Base-by-base conservation (phyloP, 2,113 vertebrate genomes). In the Equus quagga region DNA sequence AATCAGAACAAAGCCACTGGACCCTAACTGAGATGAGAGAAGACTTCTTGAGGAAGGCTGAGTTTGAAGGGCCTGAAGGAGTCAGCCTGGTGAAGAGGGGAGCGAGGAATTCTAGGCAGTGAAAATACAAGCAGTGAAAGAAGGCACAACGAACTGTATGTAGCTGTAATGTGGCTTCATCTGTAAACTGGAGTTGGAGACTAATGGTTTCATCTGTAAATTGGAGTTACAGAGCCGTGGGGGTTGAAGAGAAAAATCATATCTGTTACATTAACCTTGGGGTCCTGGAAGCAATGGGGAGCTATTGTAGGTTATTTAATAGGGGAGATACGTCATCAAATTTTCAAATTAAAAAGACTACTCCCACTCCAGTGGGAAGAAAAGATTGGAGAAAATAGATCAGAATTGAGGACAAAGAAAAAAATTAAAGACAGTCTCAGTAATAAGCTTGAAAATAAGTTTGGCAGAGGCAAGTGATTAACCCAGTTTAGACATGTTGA, bases 391-490 rank as follows among this genome's bases (percentile, higher is more conserved):
- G 9, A 79, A 36, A 79, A 14, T 5, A 49, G 58, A 54, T 18
- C 46, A 75, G 11, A 79, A 92, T 18, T 9, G 14, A 87, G 26
- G 54, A 33, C 21, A 80, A 91, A 84, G 54, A n/a, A 69, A 36
- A 70, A 51, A 33, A 31, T 8, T 67, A 81, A 51, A 82, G 41
- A n/a, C 36, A 41, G 69, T 41, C 17, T 89, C 28, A 69, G 15
- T 75, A 95, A 80, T 18, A 84, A 75, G 49, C 3, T 56, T 62
- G 58, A 89, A 94, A 72, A 56, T 17, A 94, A 80, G 92, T 84
- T 73, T 80, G 41, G 31, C 17, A 92, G 33, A 67, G 13, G 0
- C 8, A 41, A 14, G 17, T n/a, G 28, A 90, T 95, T 86, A 69
- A 46, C 26, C 19, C 33, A 49, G 6, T 95, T 83, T 67, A 79